Percentiles rank a stretch among this genome's conserved stretches.
Conservation (phyloP, 2,113 vertebrate genomes). For the Syrmaticus mikado region DNA sequence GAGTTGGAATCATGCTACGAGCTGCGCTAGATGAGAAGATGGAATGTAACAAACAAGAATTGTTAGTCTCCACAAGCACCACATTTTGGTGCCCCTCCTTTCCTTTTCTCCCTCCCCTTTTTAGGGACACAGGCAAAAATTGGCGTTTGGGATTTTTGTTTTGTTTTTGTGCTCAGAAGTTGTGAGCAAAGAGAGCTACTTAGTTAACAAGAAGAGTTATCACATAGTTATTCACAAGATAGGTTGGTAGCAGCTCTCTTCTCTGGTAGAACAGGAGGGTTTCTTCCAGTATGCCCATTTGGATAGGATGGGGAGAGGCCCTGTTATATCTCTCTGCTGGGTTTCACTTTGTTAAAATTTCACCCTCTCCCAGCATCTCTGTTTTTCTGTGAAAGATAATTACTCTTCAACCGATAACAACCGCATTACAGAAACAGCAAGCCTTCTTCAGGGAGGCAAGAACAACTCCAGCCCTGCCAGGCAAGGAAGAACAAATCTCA, state of each 20-base stretch:
- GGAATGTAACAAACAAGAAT: not conserved
- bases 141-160: not conserved
- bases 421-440: constrained; percentile 7
- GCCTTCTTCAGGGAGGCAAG: not conserved
- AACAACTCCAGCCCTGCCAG: not conserved
- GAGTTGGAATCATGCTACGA: not conserved
- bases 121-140: not conserved
- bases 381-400: not conserved
- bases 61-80: not conserved
- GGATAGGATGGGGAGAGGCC: not conserved
- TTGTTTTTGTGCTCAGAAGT: not conserved
- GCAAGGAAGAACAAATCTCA: not conserved
- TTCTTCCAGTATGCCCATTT: not conserved
- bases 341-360: not conserved
- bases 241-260: not conserved
- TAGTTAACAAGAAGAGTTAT: not conserved
- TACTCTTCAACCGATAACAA: not conserved
- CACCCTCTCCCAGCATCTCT: not conserved
- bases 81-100: not conserved
- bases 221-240: not conserved
- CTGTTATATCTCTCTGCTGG: not conserved
- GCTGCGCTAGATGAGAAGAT: not conserved
- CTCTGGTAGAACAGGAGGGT: not conserved
- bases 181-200: not conserved
- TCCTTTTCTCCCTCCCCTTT: not conserved